These are phyloP conservation scores for Timema podura DNA, from an alignment of 2,888 invertebrate species.

Conservation along the genomic window DNA sequence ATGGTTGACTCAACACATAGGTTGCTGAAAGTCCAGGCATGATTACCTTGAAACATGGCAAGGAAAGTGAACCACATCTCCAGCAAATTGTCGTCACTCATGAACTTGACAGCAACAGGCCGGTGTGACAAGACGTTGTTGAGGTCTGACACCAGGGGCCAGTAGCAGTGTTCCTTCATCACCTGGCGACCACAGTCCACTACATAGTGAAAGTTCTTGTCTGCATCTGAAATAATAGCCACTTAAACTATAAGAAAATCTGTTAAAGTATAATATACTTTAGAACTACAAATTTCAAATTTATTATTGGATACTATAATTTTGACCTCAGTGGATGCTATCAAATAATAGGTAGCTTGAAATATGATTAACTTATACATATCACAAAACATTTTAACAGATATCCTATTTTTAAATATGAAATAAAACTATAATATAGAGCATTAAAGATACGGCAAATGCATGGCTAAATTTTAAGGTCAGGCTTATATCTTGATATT, in stretches of 20 bases:
- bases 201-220: conserved; percentile 80
- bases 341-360: too few relatives aligned
- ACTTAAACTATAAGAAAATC: background rate
- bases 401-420: too few relatives aligned
- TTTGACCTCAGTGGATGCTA: too few relatives aligned
- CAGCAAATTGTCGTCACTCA: conserved; percentile 82
- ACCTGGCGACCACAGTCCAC: conserved; percentile 88
- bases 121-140: conserved; percentile 93
- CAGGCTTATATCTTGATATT: too few relatives aligned
- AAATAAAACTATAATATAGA: too few relatives aligned
- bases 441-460: too few relatives aligned
- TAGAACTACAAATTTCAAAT: background rate
- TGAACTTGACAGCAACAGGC: conserved; percentile 84
- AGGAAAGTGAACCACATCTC: conserved; percentile 96
- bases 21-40: too few relatives aligned
- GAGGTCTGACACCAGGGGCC: conserved; percentile 95
- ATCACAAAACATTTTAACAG: too few relatives aligned
- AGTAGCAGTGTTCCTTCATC: conserved; percentile 98
- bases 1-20: too few relatives aligned
- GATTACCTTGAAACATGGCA: conserved; percentile 84
- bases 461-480: too few relatives aligned
- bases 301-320: background rate
- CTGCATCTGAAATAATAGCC: conserved; percentile 52
- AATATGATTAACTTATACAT: too few relatives aligned
- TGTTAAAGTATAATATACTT: background rate